These are phyloP conservation scores for Hippocampus abdominalis DNA, from an alignment of 2,113 vertebrate species.

Conservation along the genomic window DNA sequence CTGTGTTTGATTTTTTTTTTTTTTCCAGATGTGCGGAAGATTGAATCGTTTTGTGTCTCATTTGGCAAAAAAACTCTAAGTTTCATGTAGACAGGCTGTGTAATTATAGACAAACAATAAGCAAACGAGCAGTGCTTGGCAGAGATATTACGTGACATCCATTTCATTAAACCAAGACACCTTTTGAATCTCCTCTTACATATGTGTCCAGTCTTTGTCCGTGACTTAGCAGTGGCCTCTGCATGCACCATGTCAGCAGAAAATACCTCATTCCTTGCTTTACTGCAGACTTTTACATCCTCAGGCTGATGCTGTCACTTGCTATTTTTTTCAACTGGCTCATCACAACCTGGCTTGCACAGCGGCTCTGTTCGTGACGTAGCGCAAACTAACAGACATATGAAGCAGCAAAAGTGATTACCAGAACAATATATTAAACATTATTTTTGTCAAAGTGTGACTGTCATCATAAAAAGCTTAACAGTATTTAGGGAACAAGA, in stretches of 20 bases:
- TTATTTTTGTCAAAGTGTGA: neutral
- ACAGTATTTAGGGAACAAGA: neutral
- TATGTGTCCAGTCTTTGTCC: conserved; percentile 2
- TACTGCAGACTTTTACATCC: conserved; percentile 40
- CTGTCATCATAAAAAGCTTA: neutral
- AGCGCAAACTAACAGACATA: neutral
- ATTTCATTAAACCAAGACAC: too few relatives aligned
- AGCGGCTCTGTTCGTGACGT: conserved; percentile 29
- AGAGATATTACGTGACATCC: too few relatives aligned
- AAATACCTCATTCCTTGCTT: conserved; percentile 39
- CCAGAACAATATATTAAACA: neutral
- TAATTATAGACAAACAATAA: too few relatives aligned
- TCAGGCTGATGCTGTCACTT: conserved; percentile 38
- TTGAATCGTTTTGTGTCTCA: too few relatives aligned
- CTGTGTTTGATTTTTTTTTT: too few relatives aligned
- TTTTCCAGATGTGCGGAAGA: too few relatives aligned
- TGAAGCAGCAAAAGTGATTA: neutral
- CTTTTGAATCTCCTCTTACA: neutral
- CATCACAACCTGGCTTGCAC: conserved; percentile 20
- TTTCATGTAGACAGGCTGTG: too few relatives aligned
- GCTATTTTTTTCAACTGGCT: conserved; percentile 21
- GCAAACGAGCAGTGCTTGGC: too few relatives aligned
- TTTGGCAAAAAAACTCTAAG: too few relatives aligned
- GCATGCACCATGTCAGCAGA: conserved; percentile 46
- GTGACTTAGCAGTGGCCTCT: conserved; percentile 14